phyloP scores from a whole-genome alignment of 92 coral and sea anemone genomes.

The Zoanthus sociatus region DNA sequence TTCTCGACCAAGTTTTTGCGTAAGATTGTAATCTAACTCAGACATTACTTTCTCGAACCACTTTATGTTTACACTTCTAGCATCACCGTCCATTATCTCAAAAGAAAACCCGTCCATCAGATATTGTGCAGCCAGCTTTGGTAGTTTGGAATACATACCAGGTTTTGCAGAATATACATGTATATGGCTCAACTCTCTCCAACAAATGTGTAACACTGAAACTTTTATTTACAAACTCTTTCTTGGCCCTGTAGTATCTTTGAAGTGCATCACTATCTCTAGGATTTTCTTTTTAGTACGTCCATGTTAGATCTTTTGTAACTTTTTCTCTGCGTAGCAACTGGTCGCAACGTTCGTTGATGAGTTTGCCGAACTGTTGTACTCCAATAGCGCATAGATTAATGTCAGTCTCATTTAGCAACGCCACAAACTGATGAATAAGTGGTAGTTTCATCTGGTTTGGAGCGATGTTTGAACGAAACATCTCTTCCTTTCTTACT shows the following conservation, averaged over 20 bases:
- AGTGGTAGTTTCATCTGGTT: not conserved
- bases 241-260: conserved; percentile 23
- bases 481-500: not conserved
- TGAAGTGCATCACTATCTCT: conserved; percentile 13
- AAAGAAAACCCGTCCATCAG: conserved; percentile 48
- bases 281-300: conserved; percentile 11
- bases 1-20: not conserved
- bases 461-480: not conserved
- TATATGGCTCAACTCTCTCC: conserved; percentile 37
- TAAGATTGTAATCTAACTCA: conserved; percentile 15
- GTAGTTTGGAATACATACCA: conserved; percentile 4
- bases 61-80: conserved; percentile 41
- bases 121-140: conserved; percentile 38
- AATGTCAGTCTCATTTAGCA: conserved; percentile 5
- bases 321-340: conserved; percentile 15
- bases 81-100: conserved; percentile 59
- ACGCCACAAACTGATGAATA: not conserved
- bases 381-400: conserved; percentile 7
- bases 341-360: not conserved
- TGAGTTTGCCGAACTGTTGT: not conserved
- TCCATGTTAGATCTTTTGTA: conserved; percentile 14
- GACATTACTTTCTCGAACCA: conserved; percentile 50
- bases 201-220: conserved; percentile 9
- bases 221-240: conserved; percentile 8
- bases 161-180: conserved; percentile 21